Percentiles rank a stretch among this genome's conserved stretches.
Evolutionary conservation across 2,888 invertebrate species (phyloP).

Genomic region (Cyaniris semiargus): DNA sequence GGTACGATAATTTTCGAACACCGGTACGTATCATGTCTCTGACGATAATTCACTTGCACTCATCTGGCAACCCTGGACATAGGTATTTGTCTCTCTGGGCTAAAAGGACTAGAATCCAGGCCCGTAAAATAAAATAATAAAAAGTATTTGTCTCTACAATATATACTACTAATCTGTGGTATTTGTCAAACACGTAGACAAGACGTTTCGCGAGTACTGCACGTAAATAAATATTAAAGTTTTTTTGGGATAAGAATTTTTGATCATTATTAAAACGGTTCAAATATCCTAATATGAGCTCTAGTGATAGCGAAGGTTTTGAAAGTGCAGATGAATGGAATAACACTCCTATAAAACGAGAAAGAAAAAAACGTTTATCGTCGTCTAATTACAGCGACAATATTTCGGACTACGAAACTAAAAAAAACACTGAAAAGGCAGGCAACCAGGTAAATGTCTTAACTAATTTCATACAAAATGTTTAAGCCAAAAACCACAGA

Average conservation of each 20-base stretch:
- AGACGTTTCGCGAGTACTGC: background rate
- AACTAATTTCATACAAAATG: background rate
- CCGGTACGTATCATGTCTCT: too few relatives aligned
- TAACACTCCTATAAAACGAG: slow-evolving; percentile 58
- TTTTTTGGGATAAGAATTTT: too few relatives aligned
- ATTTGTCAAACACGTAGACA: slow-evolving; percentile 45
- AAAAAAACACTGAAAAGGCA: slow-evolving; percentile 38
- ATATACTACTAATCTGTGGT: too few relatives aligned
- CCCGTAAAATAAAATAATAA: too few relatives aligned
- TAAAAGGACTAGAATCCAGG: too few relatives aligned
- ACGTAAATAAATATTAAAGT: background rate
- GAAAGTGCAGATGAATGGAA: slow-evolving; percentile 88
- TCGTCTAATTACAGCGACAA: slow-evolving; percentile 71
- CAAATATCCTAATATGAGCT: slow-evolving; percentile 77
- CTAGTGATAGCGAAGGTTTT: slow-evolving; percentile 88
- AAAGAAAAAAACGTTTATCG: slow-evolving; percentile 62
- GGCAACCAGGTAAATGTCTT: slow-evolving; percentile 33
- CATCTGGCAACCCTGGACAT: too few relatives aligned
- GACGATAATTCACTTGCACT: too few relatives aligned
- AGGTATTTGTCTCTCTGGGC: too few relatives aligned
- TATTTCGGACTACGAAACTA: slow-evolving; percentile 51
- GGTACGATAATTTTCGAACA: too few relatives aligned
- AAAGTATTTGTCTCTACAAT: too few relatives aligned
- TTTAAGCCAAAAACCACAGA: background rate
- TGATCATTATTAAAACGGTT: slow-evolving; percentile 20